A percentile compares a stretch with the other conserved stretches of the same genome.
phyloP scores from a whole-genome alignment of 2,113 vertebrate genomes.

The Pithys albifrons region DNA sequence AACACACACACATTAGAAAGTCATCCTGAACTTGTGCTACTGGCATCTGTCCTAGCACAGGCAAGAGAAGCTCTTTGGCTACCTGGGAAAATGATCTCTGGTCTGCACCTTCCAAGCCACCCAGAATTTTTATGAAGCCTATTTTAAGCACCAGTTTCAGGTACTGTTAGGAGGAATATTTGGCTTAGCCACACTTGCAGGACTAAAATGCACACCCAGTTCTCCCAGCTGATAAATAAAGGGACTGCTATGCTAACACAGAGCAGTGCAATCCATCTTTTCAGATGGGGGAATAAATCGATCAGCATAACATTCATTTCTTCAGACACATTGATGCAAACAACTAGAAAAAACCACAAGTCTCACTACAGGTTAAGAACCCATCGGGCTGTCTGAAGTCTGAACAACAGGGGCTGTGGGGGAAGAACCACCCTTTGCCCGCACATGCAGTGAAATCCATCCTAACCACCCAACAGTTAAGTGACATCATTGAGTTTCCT shows the following conservation, averaged over 20 bases:
- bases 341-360: background rate
- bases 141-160: slow-evolving; percentile 15
- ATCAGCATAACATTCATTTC: background rate
- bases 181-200: background rate
- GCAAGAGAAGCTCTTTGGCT: background rate
- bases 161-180: background rate
- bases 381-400: background rate
- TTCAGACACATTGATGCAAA: background rate
- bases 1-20: background rate
- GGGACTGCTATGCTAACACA: background rate
- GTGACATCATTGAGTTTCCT: background rate
- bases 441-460: background rate
- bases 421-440: rapidly evolving
- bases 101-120: background rate
- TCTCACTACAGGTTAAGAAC: background rate
- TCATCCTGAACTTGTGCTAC: background rate
- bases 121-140: background rate
- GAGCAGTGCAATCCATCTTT: background rate
- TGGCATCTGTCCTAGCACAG: background rate
- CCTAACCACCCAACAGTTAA: background rate
- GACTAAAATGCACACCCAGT: background rate
- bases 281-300: background rate
- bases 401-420: rapidly evolving
- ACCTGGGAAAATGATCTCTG: background rate
- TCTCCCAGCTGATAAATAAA: background rate